Conservation (phyloP, 2,888 invertebrate genomes). For the Agapostemon virescens region DNA sequence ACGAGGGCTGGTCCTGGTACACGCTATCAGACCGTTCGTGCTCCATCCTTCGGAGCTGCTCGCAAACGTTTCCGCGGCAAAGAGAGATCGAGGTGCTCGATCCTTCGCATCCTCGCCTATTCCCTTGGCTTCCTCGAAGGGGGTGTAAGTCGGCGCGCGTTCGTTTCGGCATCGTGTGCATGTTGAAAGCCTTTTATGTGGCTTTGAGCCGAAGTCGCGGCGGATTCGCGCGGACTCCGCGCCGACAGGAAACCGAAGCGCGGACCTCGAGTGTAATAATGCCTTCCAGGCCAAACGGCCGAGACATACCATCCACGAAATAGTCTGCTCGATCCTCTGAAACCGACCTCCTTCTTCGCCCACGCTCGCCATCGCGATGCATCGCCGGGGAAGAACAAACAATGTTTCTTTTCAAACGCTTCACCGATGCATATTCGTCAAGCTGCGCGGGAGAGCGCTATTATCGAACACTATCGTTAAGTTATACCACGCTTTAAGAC, state of each 20-base stretch:
- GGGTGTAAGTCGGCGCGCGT: conserved; percentile 19
- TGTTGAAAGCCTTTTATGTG: conserved; percentile 54
- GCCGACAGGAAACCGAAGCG: background rate
- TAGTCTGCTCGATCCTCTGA: background rate
- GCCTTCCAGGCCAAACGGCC: background rate
- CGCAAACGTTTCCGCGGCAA: conserved; percentile 50
- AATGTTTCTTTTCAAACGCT: background rate
- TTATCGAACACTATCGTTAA: too few species aligned
- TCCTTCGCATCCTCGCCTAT: conserved; percentile 35
- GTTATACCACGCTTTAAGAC: background rate
- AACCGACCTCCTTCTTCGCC: background rate
- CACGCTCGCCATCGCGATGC: background rate
- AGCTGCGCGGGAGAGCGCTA: too few species aligned
- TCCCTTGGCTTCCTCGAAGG: background rate
- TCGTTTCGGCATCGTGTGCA: conserved; percentile 23
- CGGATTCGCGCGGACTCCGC: conserved; percentile 5
- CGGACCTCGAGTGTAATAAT: conserved; percentile 10
- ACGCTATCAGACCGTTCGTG: background rate
- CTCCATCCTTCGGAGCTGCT: conserved; percentile 22
- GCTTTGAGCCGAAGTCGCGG: conserved; percentile 45
- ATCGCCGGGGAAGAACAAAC: background rate
- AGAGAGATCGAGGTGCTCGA: conserved; percentile 49
- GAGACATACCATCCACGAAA: background rate
- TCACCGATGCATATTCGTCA: background rate
- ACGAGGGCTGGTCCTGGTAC: conserved; percentile 29